Evolutionary conservation across 2,113 vertebrate genomes (phyloP), one percentile per base, ranked within the genome.

Genomic region (Spermophilus dauricus): DNA sequence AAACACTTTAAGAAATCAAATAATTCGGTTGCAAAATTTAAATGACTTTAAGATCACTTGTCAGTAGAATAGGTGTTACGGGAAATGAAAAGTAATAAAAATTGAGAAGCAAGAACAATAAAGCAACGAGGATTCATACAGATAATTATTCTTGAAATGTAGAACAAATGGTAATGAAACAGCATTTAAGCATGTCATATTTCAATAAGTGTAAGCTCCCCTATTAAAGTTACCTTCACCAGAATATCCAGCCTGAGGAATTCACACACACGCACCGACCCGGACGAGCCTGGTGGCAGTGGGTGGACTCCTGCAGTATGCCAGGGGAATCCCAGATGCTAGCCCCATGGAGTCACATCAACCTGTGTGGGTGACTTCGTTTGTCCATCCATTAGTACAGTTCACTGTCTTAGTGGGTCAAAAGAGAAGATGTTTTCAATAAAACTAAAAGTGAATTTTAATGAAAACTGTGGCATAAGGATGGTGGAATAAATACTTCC

Each of bases 51-150:
- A 84, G 80, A 45, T 86, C 53, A 32, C 14, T 13, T n/a, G 45
- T 72, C 30, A 53, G 73, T 65, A 61, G 65, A 89, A 65, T 72
- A n/a, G 63, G 58, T 61, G 28, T 78, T 75, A 24, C 24, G 70
- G 73, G 56, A 86, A 86, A 94, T 13, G 24, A 77, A 78, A 92
- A 85, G 65, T 61, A 89, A 56, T 85, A 67, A 58, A 53, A 88
- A 67, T n/a, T 20, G 34, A 86, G 48, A 70, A 53, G 51, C 48
- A 34, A 16, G 73, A 63, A 67, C 8, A 26, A 28, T 53, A 42
- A 61, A 89, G 63, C 20, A 10, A 32, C 6, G 32, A 89, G 34
- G 67, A 76, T 32, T 81, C 67, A 5, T 14, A 2, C 69, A 26
- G 86, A 69, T 51, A 9, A 72, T 70, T 69, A 48, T 88, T 42